phyloP scores from a whole-genome alignment of 2,113 vertebrate genomes.

The Ochotona princeps region DNA sequence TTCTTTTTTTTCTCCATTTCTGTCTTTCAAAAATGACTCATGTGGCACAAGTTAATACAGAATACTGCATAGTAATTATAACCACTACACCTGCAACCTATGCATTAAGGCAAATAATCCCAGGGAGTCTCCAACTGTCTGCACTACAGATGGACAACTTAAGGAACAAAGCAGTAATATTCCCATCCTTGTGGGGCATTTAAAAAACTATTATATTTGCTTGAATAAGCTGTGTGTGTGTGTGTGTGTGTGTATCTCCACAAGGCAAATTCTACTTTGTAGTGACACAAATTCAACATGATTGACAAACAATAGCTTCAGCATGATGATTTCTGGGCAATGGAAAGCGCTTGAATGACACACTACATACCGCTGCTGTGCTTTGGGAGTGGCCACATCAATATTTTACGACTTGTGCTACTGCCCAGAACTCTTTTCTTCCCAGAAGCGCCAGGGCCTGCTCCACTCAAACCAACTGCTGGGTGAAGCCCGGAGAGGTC shows the following conservation, averaged over 20 bases:
- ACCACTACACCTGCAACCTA: neutral
- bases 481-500: neutral
- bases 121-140: neutral
- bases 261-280: constrained; percentile 31
- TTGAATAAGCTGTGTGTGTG: neutral
- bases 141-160: neutral
- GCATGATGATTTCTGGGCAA: constrained; percentile 64
- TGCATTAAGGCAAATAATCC: neutral
- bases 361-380: neutral
- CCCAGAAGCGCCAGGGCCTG: constrained; percentile 64
- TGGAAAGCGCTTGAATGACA: constrained; percentile 28
- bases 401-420: constrained; percentile 63
- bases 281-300: constrained; percentile 48
- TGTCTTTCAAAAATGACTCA: neutral
- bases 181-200: constrained; percentile 32
- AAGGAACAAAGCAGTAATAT: neutral
- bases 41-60: neutral
- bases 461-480: neutral
- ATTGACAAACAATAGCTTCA: constrained; percentile 45
- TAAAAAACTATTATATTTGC: neutral
- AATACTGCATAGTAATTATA: neutral
- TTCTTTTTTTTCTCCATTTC: too few relatives aligned
- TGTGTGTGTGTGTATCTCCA: neutral
- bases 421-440: constrained; percentile 57
- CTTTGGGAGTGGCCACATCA: constrained; percentile 37